Evolutionary conservation across 2,797 vertebrate species (phyloP).

Genomic region (Mallotus villosus): DNA sequence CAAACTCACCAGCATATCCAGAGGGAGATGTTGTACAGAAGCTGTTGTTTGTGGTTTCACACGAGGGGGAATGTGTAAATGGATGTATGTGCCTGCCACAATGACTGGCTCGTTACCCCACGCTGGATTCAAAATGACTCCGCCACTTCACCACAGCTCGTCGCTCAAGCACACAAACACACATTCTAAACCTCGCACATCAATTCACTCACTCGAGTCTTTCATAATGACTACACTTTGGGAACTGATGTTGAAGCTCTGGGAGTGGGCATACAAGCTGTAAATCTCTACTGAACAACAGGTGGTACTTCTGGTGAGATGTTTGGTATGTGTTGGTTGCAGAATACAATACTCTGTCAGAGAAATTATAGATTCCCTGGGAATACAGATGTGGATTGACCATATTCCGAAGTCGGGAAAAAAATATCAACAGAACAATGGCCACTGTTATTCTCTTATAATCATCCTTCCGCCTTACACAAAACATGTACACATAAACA

Average conservation of each 20-base stretch:
- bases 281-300: too few relatives aligned
- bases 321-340: conserved; percentile 10
- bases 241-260: too few relatives aligned
- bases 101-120: conserved; percentile 4
- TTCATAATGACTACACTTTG: too few relatives aligned
- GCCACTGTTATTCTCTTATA: conserved; percentile 1
- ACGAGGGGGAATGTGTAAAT: background rate
- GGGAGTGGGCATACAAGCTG: too few relatives aligned
- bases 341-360: conserved; percentile 6
- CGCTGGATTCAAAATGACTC: background rate
- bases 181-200: background rate
- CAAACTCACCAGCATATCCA: background rate
- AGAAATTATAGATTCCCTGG: conserved; percentile 21
- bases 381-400: conserved; percentile 22
- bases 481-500: conserved; percentile 2
- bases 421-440: conserved; percentile 7
- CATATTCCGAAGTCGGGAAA: background rate
- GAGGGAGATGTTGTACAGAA: background rate
- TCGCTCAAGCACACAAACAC: background rate
- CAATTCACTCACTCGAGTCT: too few relatives aligned
- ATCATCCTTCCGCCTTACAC: background rate
- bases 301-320: conserved; percentile 2
- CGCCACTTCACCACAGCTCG: background rate
- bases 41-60: conserved; percentile 3
- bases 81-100: background rate